Conservation (phyloP, 1,140 invertebrate species). For the Luehdorfia chinensis region DNA sequence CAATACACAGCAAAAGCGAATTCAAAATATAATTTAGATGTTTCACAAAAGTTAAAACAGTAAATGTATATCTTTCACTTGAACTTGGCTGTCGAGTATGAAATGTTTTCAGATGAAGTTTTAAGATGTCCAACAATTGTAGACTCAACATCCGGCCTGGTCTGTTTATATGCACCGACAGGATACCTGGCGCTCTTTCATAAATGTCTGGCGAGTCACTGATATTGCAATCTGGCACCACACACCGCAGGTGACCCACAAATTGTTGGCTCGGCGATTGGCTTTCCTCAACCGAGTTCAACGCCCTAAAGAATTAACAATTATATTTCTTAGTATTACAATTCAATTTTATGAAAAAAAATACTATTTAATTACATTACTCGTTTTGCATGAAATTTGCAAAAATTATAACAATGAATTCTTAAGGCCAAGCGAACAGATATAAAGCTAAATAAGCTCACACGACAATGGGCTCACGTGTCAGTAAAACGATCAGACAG, state of each 20-base stretch:
- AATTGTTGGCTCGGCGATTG: constrained; percentile 7
- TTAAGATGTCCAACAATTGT: neutral
- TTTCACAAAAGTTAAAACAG: too few species aligned
- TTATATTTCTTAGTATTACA: neutral
- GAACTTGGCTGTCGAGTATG: too few species aligned
- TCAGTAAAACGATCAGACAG: constrained; percentile 18
- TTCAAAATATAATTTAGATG: too few species aligned
- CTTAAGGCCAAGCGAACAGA: too few species aligned
- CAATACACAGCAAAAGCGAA: too few species aligned
- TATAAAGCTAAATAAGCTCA: too few species aligned
- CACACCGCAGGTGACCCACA: constrained; percentile 12
- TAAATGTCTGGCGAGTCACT: constrained; percentile 1
- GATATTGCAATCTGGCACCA: constrained; percentile 9
- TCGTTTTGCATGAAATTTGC: too few species aligned
- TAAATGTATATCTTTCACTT: too few species aligned
- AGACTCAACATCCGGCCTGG: constrained; percentile 11
- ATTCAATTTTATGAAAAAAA: too few species aligned
- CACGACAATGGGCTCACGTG: constrained; percentile 1
- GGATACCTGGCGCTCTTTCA: constrained; percentile 3
- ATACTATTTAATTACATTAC: too few species aligned
- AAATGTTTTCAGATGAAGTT: neutral
- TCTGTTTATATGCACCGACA: constrained; percentile 12
- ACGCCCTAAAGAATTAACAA: constrained; percentile 4
- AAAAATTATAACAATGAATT: too few species aligned
- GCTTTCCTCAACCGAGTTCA: constrained; percentile 1